Conservation (phyloP, 35 echinoderm and acorn worm genomes). For the Hemicentrotus pulcherrimus region DNA sequence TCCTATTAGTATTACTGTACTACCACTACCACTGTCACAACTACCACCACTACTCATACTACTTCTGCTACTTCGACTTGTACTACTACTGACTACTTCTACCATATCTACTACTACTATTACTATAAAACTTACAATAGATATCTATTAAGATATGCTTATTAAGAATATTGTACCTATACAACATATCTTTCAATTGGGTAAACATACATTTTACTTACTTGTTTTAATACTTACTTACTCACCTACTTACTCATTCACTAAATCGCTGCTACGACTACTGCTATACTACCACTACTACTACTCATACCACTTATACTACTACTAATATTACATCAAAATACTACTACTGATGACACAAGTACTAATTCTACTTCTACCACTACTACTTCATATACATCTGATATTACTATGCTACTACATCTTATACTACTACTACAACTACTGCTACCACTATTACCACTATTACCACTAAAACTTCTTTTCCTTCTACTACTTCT, state of each 20-base stretch:
- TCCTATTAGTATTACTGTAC: not conserved
- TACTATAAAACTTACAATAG: too few species aligned
- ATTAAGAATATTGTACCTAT: too few species aligned
- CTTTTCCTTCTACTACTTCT: not conserved
- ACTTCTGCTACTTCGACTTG: not conserved
- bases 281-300: too few species aligned
- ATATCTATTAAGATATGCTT: too few species aligned
- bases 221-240: too few species aligned
- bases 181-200: too few species aligned
- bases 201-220: too few species aligned
- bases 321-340: not conserved
- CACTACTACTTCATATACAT: not conserved
- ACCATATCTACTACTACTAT: too few species aligned
- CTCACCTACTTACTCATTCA: too few species aligned
- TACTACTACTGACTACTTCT: not conserved
- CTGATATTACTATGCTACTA: not conserved
- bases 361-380: not conserved
- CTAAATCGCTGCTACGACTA: too few species aligned
- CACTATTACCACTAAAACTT: not conserved
- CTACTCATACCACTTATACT: too few species aligned
- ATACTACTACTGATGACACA: not conserved
- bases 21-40: not conserved
- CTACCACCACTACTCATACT: not conserved
- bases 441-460: not conserved
- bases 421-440: not conserved